A percentile compares a stretch with the other conserved stretches of the same genome.
Conservation (phyloP, 2,888 invertebrate genomes). For the Autographa pulchrina region DNA sequence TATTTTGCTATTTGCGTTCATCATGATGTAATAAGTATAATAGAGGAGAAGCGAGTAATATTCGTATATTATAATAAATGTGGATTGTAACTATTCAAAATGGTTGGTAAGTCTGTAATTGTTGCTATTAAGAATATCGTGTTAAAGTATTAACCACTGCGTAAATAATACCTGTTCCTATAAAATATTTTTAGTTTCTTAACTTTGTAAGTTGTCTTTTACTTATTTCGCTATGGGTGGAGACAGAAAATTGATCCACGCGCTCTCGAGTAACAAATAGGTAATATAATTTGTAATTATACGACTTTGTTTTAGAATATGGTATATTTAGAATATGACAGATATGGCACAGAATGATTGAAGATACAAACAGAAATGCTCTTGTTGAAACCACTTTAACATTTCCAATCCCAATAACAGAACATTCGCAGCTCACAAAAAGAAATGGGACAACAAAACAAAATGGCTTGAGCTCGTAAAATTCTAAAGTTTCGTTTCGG, state of each 20-base stretch:
- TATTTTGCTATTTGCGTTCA: conserved; percentile 8
- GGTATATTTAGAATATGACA: not conserved
- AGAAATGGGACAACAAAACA: conserved; percentile 55
- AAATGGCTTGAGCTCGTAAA: conserved; percentile 49
- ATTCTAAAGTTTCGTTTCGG: conserved; percentile 29
- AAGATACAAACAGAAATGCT: not conserved
- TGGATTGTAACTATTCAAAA: not conserved
- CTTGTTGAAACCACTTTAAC: conserved; percentile 32
- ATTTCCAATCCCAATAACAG: conserved; percentile 35
- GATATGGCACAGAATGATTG: not conserved
- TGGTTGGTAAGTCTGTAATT: not conserved
- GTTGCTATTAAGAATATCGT: not conserved
- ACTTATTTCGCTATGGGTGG: no score
- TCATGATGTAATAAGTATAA: not conserved
- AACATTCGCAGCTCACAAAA: conserved; percentile 38
- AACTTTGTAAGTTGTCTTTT: no score
- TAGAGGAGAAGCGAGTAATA: not conserved
- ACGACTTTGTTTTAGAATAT: not conserved
- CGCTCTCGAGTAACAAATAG: no score
- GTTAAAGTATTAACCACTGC: not conserved
- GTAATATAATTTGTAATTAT: no score
- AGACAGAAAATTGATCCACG: no score
- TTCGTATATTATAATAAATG: not conserved
- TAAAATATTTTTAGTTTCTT: no score
- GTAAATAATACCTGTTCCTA: no score